Percentiles rank a stretch among this genome's conserved stretches.
phyloP scores from a whole-genome alignment of 2,113 vertebrate species.

The Symphodus melops region DNA sequence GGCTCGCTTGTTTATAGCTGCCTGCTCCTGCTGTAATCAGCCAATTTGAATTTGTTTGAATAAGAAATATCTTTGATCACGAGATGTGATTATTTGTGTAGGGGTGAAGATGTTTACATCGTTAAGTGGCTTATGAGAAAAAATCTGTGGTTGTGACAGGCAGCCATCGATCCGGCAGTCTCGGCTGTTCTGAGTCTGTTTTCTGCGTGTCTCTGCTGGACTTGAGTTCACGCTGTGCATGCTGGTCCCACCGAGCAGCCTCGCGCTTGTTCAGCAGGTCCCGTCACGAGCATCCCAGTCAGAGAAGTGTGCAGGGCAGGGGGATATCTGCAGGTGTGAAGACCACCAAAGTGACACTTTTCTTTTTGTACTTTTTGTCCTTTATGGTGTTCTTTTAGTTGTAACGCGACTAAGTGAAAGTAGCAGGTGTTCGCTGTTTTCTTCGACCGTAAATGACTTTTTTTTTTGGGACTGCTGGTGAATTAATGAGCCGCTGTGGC shows the following conservation, averaged over 20 bases:
- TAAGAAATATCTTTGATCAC: neutral
- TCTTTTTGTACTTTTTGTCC: neutral
- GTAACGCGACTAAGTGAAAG: neutral
- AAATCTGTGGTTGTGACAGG: constrained; percentile 26
- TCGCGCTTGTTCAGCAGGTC: constrained; percentile 52
- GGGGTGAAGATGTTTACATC: constrained; percentile 21
- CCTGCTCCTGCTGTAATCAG: no score
- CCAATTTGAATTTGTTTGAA: neutral
- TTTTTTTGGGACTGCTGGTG: neutral
- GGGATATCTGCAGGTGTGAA: no score
- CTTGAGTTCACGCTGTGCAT: constrained; percentile 31
- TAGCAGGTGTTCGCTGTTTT: neutral
- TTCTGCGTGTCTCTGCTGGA: constrained; percentile 35
- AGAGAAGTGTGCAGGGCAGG: neutral
- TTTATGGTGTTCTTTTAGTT: neutral
- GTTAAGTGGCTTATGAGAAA: constrained; percentile 20
- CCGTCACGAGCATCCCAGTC: constrained; percentile 23
- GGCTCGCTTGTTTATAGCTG: neutral
- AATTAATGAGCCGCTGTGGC: constrained; percentile 4
- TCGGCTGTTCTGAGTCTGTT: constrained; percentile 7
- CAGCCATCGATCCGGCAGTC: constrained; percentile 12
- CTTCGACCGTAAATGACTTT: constrained; percentile 5
- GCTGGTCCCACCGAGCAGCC: constrained; percentile 29
- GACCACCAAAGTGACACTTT: constrained; percentile 14
- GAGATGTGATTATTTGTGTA: neutral